Evolutionary conservation across 2,113 vertebrate species (phyloP).

Genomic region (Sturnira hondurensis): DNA sequence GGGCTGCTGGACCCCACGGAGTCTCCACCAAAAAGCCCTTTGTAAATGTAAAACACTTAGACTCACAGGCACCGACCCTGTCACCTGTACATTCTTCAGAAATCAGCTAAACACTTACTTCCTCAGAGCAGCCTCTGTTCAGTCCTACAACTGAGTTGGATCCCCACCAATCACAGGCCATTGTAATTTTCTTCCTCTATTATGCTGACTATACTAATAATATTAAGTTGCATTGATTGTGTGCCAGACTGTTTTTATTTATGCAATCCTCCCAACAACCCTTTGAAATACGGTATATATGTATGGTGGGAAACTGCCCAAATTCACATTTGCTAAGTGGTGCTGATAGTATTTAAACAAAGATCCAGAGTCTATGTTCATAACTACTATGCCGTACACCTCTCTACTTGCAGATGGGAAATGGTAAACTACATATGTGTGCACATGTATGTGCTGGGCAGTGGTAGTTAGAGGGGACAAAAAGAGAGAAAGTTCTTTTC

Average conservation of each 20-base stretch:
- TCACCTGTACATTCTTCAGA: background rate
- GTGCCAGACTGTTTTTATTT: background rate
- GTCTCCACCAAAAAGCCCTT: background rate
- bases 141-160: background rate
- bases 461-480: background rate
- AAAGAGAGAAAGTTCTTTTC: background rate
- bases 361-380: background rate
- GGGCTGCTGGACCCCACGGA: background rate
- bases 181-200: background rate
- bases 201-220: background rate
- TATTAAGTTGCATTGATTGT: background rate
- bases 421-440: background rate
- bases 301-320: background rate
- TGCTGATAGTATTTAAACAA: background rate
- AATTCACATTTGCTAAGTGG: background rate
- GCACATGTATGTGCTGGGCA: accelerated
- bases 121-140: background rate
- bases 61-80: background rate
- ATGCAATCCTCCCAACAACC: background rate
- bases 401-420: background rate
- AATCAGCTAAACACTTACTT: background rate
- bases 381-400: accelerated
- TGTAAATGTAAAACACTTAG: background rate
- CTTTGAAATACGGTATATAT: background rate
- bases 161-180: background rate